phyloP scores from a whole-genome alignment of 2,888 invertebrate species.

The Sipha maydis region DNA sequence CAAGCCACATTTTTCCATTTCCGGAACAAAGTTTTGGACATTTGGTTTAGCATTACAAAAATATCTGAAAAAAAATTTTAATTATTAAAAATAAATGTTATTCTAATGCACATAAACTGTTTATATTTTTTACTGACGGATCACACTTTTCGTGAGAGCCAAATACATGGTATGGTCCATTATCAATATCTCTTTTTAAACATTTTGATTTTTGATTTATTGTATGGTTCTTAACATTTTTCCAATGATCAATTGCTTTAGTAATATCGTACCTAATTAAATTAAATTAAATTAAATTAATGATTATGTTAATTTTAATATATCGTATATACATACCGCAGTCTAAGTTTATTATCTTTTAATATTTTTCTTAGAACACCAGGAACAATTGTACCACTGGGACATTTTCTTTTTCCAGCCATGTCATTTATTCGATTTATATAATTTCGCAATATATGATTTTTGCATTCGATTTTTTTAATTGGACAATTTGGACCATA shows the following conservation, averaged over 20 bases:
- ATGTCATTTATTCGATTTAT: background rate
- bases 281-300: too few relatives aligned
- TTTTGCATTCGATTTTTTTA: background rate
- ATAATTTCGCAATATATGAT: background rate
- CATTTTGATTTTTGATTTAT: background rate
- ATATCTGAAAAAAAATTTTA: background rate
- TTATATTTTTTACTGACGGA: background rate
- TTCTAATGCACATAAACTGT: too few relatives aligned
- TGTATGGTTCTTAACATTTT: background rate
- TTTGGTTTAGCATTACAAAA: background rate
- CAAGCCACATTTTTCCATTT: conserved; percentile 8
- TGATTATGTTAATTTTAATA: too few relatives aligned
- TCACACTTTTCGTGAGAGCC: background rate
- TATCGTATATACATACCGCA: too few relatives aligned
- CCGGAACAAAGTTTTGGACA: background rate
- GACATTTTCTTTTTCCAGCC: background rate
- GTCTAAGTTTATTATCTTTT: background rate
- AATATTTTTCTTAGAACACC: background rate
- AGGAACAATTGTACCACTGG: background rate
- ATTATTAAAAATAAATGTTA: too few relatives aligned
- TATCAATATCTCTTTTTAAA: background rate
- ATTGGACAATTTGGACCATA: too few relatives aligned
- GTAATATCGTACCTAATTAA: background rate
- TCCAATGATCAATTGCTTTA: conserved; percentile 5
- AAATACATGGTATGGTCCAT: background rate